phyloP scores from a whole-genome alignment of 2,888 invertebrate genomes.

The Onthophagus sagittarius region DNA sequence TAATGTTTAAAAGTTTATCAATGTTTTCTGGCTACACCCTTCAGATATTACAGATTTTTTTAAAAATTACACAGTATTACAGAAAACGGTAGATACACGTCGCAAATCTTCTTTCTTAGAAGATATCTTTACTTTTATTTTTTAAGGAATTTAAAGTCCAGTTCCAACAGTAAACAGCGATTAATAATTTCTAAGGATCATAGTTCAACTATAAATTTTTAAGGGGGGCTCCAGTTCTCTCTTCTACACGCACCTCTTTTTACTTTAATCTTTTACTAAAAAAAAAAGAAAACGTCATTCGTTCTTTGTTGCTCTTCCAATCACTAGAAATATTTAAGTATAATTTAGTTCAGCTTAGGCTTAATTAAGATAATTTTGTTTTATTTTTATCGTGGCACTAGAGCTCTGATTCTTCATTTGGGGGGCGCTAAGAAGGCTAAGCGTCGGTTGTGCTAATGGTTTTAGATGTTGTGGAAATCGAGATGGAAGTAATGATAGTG shows the following conservation, averaged over 20 bases:
- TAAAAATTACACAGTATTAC: neutral
- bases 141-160: neutral
- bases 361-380: neutral
- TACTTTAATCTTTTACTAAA: neutral
- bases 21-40: too few species aligned
- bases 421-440: neutral
- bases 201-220: neutral
- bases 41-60: too few species aligned
- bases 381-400: constrained; percentile 23
- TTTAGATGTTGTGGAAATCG: too few species aligned
- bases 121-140: neutral
- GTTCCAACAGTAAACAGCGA: neutral
- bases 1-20: too few species aligned
- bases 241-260: neutral
- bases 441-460: neutral
- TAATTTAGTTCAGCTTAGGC: neutral
- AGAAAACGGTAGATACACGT: neutral
- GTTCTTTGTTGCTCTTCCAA: neutral
- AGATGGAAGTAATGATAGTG: constrained; percentile 15
- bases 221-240: too few species aligned
- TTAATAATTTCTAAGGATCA: neutral
- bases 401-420: neutral
- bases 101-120: neutral
- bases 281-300: neutral
- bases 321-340: neutral